Evolutionary conservation across 2,797 vertebrate species (phyloP).

Genomic region (Danio albolineatus): DNA sequence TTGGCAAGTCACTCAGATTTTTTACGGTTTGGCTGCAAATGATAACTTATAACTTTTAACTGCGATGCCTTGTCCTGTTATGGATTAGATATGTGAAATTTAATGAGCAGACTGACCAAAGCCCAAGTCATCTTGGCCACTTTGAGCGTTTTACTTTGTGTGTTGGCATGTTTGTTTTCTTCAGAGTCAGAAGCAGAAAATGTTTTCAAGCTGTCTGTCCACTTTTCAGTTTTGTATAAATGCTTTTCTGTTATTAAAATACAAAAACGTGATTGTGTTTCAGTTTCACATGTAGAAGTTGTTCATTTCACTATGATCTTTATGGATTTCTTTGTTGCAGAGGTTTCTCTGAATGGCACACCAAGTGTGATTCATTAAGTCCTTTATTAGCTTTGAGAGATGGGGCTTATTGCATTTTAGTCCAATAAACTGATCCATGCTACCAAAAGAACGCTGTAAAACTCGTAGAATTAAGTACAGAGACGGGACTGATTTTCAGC

Average conservation of each 20-base stretch:
- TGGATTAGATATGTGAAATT: slow-evolving; percentile 6
- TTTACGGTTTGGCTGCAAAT: neutral
- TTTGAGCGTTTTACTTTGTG: neutral
- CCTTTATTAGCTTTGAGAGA: slow-evolving; percentile 74
- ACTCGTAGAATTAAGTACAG: slow-evolving; percentile 64
- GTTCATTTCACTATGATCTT: slow-evolving; percentile 71
- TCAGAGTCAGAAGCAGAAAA: neutral
- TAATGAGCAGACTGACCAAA: slow-evolving; percentile 12
- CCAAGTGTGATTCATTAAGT: slow-evolving; percentile 78
- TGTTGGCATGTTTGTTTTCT: slow-evolving; percentile 24
- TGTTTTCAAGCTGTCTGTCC: slow-evolving; percentile 35
- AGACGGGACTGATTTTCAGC: slow-evolving; percentile 56
- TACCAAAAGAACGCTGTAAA: slow-evolving; percentile 56
- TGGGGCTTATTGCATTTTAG: slow-evolving; percentile 74
- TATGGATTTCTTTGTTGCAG: slow-evolving; percentile 71
- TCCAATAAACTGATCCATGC: slow-evolving; percentile 67
- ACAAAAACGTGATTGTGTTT: neutral
- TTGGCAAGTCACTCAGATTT: neutral
- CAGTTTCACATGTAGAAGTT: slow-evolving; percentile 49
- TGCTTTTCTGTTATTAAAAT: slow-evolving; percentile 56
- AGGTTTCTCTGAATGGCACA: slow-evolving; percentile 71
- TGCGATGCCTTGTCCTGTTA: neutral
- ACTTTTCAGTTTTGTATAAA: slow-evolving; percentile 45
- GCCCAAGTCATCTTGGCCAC: slow-evolving; percentile 7
- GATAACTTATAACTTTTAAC: neutral